Evolutionary conservation across 92 coral and sea anemone genomes (phyloP).

Genomic region (Bergia puertoricense): DNA sequence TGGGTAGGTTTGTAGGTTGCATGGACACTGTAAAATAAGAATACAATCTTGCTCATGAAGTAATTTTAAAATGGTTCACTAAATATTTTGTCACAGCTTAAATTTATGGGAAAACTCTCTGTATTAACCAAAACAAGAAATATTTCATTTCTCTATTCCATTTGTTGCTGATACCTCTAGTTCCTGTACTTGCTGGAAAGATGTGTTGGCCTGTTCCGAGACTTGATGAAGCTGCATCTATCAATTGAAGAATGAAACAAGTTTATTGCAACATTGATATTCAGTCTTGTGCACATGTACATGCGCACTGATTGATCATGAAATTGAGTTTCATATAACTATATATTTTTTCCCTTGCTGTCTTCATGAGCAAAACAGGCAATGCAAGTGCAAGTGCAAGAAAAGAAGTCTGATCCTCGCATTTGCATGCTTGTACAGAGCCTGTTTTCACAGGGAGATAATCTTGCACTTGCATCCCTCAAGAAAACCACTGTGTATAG

Average conservation of each 20-base stretch:
- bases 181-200: constrained; percentile 89
- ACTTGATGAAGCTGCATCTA: constrained; percentile 93
- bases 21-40: too few species aligned
- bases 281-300: too few species aligned
- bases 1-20: too few species aligned
- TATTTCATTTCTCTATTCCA: not conserved
- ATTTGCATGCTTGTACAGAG: not conserved
- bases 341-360: not conserved
- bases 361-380: not conserved
- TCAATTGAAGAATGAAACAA: not conserved
- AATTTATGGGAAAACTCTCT: not conserved
- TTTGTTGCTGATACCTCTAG: constrained; percentile 65
- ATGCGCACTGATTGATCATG: not conserved
- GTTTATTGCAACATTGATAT: not conserved
- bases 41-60: too few species aligned
- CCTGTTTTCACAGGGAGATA: too few species aligned
- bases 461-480: too few species aligned
- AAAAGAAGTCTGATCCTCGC: not conserved
- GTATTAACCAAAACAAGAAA: not conserved
- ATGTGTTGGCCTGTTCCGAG: constrained; percentile 90
- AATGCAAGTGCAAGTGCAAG: not conserved
- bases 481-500: too few species aligned
- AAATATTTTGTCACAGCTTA: not conserved
- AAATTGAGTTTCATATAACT: too few species aligned
- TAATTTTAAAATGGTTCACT: too few species aligned